Conservation (phyloP, 1,140 invertebrate genomes). For the Drosophila takahashii region DNA sequence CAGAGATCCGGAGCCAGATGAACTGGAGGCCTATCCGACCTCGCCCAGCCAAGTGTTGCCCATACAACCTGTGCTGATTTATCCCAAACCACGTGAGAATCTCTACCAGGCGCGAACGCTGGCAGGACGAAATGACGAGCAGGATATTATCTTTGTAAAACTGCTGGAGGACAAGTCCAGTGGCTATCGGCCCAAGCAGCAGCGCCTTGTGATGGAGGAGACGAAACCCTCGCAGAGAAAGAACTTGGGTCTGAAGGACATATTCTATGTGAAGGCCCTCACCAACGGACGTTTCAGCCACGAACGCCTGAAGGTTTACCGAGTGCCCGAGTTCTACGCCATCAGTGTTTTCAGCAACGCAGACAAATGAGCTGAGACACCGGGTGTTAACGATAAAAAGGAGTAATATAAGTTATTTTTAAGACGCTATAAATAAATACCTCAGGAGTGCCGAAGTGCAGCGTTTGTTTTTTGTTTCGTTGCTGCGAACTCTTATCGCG, state of each 20-base stretch:
- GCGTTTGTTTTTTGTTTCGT: slow-evolving; percentile 12
- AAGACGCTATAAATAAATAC: slow-evolving; percentile 77
- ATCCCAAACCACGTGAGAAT: slow-evolving; percentile 52
- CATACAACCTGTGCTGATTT: slow-evolving; percentile 73
- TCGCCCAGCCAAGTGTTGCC: slow-evolving; percentile 69
- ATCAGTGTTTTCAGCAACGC: slow-evolving; percentile 76
- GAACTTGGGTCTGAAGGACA: slow-evolving; percentile 65
- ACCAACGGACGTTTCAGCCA: slow-evolving; percentile 76
- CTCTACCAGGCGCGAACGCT: slow-evolving; percentile 63
- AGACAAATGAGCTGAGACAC: slow-evolving; percentile 33
- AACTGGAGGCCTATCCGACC: slow-evolving; percentile 48
- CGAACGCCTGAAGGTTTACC: slow-evolving; percentile 75
- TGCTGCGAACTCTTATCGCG: slow-evolving; percentile 18
- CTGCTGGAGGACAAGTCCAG: slow-evolving; percentile 60
- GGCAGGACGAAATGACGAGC: slow-evolving; percentile 43
- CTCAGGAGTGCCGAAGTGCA: slow-evolving; percentile 44
- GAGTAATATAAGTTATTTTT: slow-evolving; percentile 67
- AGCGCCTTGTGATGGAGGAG: slow-evolving; percentile 44
- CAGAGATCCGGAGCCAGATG: slow-evolving; percentile 21
- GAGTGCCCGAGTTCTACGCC: slow-evolving; percentile 79
- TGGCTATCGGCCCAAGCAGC: slow-evolving; percentile 70
- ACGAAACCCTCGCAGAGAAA: slow-evolving; percentile 32
- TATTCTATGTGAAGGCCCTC: slow-evolving; percentile 77
- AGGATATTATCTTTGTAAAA: slow-evolving; percentile 75
- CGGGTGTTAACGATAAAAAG: slow-evolving; percentile 19